Evolutionary conservation across 2,113 vertebrate species (phyloP).

Genomic region (Pelusios castaneus): DNA sequence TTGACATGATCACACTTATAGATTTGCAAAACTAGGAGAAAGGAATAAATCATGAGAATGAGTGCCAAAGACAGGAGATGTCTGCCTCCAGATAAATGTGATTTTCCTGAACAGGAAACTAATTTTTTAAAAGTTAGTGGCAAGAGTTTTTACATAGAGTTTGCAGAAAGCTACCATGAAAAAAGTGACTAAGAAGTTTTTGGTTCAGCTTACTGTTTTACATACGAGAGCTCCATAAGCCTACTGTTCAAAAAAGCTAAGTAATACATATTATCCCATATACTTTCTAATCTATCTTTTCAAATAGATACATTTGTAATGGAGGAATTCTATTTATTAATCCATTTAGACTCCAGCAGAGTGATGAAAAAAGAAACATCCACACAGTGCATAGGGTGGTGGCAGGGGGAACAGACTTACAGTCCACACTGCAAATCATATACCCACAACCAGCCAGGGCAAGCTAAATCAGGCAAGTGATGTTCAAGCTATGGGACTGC

Average conservation of each 20-base stretch:
- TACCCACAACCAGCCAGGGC: too few relatives aligned
- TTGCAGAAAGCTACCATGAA: background rate
- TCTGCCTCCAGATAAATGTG: background rate
- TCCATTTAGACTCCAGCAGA: too few relatives aligned
- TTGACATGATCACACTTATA: background rate
- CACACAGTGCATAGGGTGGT: too few relatives aligned
- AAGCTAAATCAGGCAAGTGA: too few relatives aligned
- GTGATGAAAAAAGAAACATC: too few relatives aligned
- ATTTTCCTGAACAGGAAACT: background rate
- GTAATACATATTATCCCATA: background rate
- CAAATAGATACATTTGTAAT: too few relatives aligned
- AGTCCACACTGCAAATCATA: too few relatives aligned
- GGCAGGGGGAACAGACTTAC: too few relatives aligned
- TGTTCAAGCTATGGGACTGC: too few relatives aligned
- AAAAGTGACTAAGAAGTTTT: background rate
- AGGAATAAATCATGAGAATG: background rate
- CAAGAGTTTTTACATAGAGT: background rate
- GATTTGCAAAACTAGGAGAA: background rate
- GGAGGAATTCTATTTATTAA: too few relatives aligned
- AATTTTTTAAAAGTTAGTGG: background rate
- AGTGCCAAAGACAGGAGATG: background rate
- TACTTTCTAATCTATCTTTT: too few relatives aligned
- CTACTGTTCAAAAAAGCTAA: background rate
- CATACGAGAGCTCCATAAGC: background rate
- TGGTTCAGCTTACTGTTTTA: background rate